Percentiles rank a stretch among this genome's conserved stretches.
Conservation (phyloP, 2,797 vertebrate species). For the Fundulus diaphanus region DNA sequence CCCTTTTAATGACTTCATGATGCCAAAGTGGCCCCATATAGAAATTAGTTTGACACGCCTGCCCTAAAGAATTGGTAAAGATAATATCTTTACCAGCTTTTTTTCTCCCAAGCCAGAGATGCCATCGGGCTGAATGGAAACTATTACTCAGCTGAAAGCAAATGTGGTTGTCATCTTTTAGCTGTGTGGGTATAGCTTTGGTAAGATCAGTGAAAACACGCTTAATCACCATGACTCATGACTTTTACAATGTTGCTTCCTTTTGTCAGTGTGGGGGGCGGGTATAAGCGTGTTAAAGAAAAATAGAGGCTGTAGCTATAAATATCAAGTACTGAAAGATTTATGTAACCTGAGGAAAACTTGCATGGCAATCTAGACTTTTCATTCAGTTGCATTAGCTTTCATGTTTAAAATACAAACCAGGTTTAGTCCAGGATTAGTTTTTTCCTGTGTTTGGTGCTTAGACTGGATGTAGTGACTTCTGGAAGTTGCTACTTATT, state of each 20-base stretch:
- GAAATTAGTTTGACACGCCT: no score
- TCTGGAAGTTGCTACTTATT: neutral
- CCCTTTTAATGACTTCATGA: no score
- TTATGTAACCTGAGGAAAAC: neutral
- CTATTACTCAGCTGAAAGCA: neutral
- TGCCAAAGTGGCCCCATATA: no score
- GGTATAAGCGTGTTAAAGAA: neutral
- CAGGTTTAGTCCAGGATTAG: neutral
- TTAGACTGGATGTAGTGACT: neutral
- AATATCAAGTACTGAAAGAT: neutral
- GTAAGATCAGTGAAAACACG: neutral
- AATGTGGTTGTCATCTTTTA: neutral
- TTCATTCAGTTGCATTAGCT: neutral
- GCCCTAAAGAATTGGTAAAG: no score
- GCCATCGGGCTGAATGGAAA: slow-evolving; percentile 3
- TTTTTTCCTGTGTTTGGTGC: neutral
- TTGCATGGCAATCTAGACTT: neutral
- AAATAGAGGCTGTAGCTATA: neutral
- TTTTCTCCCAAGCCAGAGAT: neutral
- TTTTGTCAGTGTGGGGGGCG: neutral
- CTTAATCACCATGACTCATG: neutral
- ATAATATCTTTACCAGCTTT: neutral
- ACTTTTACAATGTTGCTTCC: neutral
- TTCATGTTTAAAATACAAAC: no score
- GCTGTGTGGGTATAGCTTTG: neutral